Conservation (phyloP, 2,113 vertebrate genomes). For the Toxotes jaculatrix region DNA sequence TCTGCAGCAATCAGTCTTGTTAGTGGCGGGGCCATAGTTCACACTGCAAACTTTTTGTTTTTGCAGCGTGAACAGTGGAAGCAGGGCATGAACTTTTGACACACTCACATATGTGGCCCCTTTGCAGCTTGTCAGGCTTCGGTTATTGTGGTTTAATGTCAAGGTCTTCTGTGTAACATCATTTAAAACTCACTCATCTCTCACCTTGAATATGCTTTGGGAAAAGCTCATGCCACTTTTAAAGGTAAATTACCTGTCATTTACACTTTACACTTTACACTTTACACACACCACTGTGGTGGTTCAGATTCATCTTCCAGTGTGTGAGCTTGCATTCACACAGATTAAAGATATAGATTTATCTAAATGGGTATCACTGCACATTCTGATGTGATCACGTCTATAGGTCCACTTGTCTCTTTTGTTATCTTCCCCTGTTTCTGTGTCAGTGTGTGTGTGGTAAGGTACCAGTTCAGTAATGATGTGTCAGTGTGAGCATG, state of each 20-base stretch:
- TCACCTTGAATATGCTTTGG: background rate
- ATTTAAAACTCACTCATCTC: constrained; percentile 28
- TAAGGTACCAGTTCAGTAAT: constrained; percentile 10
- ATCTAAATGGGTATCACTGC: background rate
- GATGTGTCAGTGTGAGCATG: constrained; percentile 46
- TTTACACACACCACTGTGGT: too few relatives aligned
- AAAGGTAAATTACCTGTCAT: background rate
- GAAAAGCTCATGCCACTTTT: background rate
- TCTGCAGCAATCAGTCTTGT: constrained; percentile 90
- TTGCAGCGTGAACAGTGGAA: constrained; percentile 87
- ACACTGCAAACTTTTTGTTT: constrained; percentile 87
- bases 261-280: too few relatives aligned
- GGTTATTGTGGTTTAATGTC: constrained; percentile 50
- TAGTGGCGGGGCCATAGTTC: constrained; percentile 76
- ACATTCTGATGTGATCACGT: background rate
- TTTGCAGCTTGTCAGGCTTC: constrained; percentile 34
- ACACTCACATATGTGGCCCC: constrained; percentile 60
- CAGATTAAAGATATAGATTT: background rate
- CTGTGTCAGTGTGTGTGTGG: constrained; percentile 55
- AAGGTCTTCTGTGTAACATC: constrained; percentile 4
- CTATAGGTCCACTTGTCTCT: background rate
- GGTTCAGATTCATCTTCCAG: background rate
- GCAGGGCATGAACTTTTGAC: constrained; percentile 87
- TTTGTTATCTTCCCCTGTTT: background rate
- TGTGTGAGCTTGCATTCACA: background rate